phyloP scores from a whole-genome alignment of 2,113 vertebrate species.

The Pollachius pollachius region DNA sequence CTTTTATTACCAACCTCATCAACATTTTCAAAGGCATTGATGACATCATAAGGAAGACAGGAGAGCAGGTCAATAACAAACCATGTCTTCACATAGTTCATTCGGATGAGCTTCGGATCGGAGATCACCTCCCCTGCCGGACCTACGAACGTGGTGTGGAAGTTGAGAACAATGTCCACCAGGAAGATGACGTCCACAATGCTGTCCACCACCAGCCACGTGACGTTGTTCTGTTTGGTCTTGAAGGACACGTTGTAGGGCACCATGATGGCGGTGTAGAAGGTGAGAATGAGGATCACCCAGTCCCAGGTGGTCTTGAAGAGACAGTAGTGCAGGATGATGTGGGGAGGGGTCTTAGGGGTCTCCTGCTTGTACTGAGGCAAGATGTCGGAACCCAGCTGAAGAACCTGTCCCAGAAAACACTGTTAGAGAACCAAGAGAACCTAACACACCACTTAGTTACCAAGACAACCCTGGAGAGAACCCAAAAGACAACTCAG shows the following conservation, averaged over 20 bases:
- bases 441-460: background rate
- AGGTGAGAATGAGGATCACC: constrained; percentile 96
- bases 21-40: constrained; percentile 98
- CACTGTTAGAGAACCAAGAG: background rate
- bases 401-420: constrained; percentile 80
- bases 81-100: constrained; percentile 99
- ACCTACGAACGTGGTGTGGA: constrained; percentile 96
- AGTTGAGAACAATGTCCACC: constrained; percentile 97
- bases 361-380: constrained; percentile 98
- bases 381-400: constrained; percentile 94
- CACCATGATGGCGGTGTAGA: constrained; percentile 97
- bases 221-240: constrained; percentile 97
- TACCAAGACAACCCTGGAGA: background rate
- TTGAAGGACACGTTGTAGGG: constrained; percentile 98
- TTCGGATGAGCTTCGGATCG: constrained; percentile 94
- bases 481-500: background rate
- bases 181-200: constrained; percentile 97
- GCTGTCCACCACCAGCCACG: constrained; percentile 96
- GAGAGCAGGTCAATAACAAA: constrained; percentile 97
- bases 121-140: constrained; percentile 96
- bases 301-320: constrained; percentile 99
- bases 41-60: constrained; percentile 95
- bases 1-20: constrained; percentile 84
- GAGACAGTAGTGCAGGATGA: constrained; percentile 95
- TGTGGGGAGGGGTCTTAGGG: constrained; percentile 95